phyloP scores from a whole-genome alignment of 2,888 invertebrate genomes.

The Sthenelais limicola region DNA sequence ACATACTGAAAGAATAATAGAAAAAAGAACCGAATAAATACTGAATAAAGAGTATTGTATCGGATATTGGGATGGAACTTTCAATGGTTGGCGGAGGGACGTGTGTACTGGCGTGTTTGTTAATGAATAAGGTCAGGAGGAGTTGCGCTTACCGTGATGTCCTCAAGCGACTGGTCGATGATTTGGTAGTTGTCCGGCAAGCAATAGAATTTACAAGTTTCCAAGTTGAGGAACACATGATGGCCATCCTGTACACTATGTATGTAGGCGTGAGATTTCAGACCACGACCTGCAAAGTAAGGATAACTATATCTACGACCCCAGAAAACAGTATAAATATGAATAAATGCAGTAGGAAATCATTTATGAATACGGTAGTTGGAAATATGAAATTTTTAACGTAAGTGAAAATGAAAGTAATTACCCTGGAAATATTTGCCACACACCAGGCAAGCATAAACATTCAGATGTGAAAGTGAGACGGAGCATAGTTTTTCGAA shows the following conservation, averaged over 20 bases:
- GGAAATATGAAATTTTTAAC: too few species aligned
- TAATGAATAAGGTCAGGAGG: too few species aligned
- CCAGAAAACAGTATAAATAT: too few species aligned
- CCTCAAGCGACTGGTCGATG: conserved; percentile 94
- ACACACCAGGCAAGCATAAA: conserved; percentile 98
- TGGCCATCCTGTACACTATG: conserved; percentile 98
- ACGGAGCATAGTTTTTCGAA: conserved; percentile 99
- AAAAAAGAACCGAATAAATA: too few species aligned
- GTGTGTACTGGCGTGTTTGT: too few species aligned
- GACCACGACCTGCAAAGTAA: conserved; percentile 81
- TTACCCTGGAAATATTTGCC: conserved; percentile 94
- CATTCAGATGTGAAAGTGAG: conserved; percentile 97
- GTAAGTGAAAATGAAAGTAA: too few species aligned
- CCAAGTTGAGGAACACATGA: conserved; percentile 97
- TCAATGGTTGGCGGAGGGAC: too few species aligned
- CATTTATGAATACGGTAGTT: too few species aligned
- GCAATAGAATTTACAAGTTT: conserved; percentile 97
- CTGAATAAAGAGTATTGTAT: too few species aligned
- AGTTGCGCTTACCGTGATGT: conserved; percentile 80
- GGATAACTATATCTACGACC: background rate
- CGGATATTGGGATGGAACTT: too few species aligned
- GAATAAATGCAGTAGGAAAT: too few species aligned
- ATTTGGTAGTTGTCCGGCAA: conserved; percentile 99
- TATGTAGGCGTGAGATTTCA: conserved; percentile 98
- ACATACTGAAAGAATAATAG: conserved; percentile 80